Evolutionary conservation across 2,888 invertebrate species (phyloP).

Genomic region (Cyclophora punctaria): DNA sequence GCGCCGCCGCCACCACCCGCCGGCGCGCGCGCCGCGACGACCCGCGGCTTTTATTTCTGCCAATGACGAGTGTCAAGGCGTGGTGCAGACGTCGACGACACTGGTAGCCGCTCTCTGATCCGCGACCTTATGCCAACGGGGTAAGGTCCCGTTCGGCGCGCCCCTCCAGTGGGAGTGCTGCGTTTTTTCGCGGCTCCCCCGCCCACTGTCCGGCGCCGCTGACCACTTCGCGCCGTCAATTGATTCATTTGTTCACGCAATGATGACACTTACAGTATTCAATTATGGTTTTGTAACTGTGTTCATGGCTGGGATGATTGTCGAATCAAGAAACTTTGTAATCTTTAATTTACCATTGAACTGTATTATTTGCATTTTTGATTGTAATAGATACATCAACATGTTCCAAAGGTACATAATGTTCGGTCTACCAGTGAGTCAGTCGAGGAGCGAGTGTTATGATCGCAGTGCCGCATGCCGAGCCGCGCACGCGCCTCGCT

Average conservation of each 20-base stretch:
- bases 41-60: conserved; percentile 75
- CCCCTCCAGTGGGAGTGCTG: conserved; percentile 64
- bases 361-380: too few species aligned
- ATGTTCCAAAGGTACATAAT: too few species aligned
- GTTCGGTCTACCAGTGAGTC: too few species aligned
- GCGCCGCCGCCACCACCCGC: conserved; percentile 71
- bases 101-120: conserved; percentile 26
- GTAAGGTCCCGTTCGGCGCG: conserved; percentile 35
- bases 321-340: too few species aligned
- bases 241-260: conserved; percentile 16
- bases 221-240: conserved; percentile 3
- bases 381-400: too few species aligned
- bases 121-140: conserved; percentile 35
- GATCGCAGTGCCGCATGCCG: too few species aligned
- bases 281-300: too few species aligned
- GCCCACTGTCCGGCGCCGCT: conserved; percentile 46
- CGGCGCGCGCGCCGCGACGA: conserved; percentile 73
- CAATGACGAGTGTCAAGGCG: conserved; percentile 74
- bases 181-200: conserved; percentile 64
- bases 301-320: too few species aligned
- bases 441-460: too few species aligned
- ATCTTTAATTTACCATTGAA: too few species aligned
- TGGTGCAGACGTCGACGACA: conserved; percentile 56
- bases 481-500: too few species aligned
- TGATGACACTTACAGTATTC: neutral